A percentile compares a stretch with the other conserved stretches of the same genome.
Evolutionary conservation across 92 coral and sea anemone species (phyloP).

Genomic region (Montipora capitata): DNA sequence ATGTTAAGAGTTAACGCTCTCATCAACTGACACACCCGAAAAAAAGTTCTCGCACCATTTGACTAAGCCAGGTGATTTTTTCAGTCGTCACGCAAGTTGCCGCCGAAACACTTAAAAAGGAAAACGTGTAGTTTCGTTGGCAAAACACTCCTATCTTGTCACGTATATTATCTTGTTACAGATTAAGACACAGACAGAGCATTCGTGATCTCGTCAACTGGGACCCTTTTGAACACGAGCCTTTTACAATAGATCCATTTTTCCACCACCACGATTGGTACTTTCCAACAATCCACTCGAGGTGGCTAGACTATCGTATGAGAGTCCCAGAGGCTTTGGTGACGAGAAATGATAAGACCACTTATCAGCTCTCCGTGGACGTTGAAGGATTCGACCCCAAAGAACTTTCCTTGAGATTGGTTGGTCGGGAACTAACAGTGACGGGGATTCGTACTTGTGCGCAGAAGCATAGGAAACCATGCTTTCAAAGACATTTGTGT

Average conservation of each 20-base stretch:
- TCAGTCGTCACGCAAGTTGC: no score
- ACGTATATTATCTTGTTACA: not conserved
- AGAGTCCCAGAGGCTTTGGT: conserved; percentile 11
- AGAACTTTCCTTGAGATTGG: conserved; percentile 65
- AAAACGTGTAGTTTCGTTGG: no score
- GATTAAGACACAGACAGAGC: conserved; percentile 35
- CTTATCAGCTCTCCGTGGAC: conserved; percentile 32
- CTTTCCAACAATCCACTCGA: conserved; percentile 36
- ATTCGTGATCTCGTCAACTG: conserved; percentile 41
- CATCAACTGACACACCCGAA: no score
- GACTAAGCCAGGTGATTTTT: no score
- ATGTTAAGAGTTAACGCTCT: no score
- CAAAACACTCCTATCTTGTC: no score
- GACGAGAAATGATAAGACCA: conserved; percentile 28
- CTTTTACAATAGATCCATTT: conserved; percentile 42
- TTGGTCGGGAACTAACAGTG: conserved; percentile 43
- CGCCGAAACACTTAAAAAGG: no score
- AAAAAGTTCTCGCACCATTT: no score
- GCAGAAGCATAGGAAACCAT: conserved; percentile 13
- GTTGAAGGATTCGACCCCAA: conserved; percentile 68
- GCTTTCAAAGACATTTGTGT: conserved; percentile 46
- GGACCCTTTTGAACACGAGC: conserved; percentile 61
- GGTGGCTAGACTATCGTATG: not conserved
- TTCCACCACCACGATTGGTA: conserved; percentile 26
- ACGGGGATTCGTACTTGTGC: conserved; percentile 34